Conservation (phyloP, 2,113 vertebrate species). For the Heterotis niloticus region DNA sequence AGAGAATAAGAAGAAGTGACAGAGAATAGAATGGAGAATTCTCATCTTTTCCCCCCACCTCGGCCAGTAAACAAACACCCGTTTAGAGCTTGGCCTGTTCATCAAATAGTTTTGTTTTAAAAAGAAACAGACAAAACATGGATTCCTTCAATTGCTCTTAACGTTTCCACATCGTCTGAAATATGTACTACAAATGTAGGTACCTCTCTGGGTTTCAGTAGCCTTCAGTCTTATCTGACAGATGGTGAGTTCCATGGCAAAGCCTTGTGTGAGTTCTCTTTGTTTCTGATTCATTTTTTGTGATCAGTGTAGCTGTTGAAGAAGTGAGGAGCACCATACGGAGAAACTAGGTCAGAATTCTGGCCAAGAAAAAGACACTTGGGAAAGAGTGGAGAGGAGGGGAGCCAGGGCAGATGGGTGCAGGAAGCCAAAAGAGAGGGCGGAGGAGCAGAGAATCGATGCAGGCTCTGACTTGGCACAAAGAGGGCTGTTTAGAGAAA, state of each 20-base stretch:
- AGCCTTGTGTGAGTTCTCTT: constrained; percentile 8
- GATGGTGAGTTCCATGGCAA: neutral
- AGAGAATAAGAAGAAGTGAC: constrained; percentile 31
- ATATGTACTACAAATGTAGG: no score
- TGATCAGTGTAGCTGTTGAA: constrained; percentile 44
- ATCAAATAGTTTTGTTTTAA: constrained; percentile 51
- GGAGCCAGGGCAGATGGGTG: constrained; percentile 23
- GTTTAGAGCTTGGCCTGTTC: constrained; percentile 49
- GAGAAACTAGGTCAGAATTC: constrained; percentile 55
- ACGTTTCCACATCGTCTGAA: constrained; percentile 35
- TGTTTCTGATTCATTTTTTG: constrained; percentile 18
- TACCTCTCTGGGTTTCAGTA: neutral
- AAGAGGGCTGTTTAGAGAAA: neutral
- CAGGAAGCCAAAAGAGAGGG: neutral
- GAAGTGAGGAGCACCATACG: constrained; percentile 44
- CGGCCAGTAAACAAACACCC: constrained; percentile 58
- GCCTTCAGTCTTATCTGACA: neutral
- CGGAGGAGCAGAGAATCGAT: neutral
- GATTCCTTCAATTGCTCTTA: constrained; percentile 34
- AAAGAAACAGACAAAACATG: constrained; percentile 61
- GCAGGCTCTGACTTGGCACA: neutral
- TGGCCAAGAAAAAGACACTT: constrained; percentile 27
- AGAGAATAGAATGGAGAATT: constrained; percentile 48
- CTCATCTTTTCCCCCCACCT: constrained; percentile 47
- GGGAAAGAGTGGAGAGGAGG: neutral